Evolutionary conservation across 1,140 invertebrate species (phyloP).

Genomic region (Neocloeon triangulifer): DNA sequence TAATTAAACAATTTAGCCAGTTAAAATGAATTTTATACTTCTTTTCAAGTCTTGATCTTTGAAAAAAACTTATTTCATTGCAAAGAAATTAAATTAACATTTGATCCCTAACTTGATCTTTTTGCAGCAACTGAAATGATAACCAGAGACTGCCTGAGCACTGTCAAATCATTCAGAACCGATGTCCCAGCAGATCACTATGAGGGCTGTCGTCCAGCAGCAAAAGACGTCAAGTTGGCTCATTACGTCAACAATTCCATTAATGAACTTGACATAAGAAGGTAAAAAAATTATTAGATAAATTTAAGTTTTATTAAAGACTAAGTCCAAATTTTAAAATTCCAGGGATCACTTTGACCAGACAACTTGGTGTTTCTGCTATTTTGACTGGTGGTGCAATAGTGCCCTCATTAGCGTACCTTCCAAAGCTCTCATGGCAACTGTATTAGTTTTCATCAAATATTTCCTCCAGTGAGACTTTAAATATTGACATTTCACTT

Average conservation of each 20-base stretch:
- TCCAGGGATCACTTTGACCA: conserved; percentile 59
- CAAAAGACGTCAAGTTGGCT: conserved; percentile 50
- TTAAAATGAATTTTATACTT: too few species aligned
- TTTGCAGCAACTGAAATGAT: conserved; percentile 51
- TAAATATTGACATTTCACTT: too few species aligned
- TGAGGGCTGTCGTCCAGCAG: conserved; percentile 65
- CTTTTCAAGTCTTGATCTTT: too few species aligned
- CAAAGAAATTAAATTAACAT: too few species aligned
- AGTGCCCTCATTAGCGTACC: conserved; percentile 10
- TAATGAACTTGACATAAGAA: conserved; percentile 62
- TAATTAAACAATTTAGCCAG: too few species aligned
- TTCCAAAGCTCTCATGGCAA: too few species aligned
- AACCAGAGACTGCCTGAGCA: conserved; percentile 67
- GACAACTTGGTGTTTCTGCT: conserved; percentile 75
- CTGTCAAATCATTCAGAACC: conserved; percentile 44
- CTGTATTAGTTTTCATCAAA: too few species aligned
- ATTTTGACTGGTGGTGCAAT: conserved; percentile 76
- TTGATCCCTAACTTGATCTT: conserved; percentile 1
- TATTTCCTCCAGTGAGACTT: too few species aligned
- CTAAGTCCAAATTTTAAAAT: conserved; percentile 12
- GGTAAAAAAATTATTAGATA: conserved; percentile 20
- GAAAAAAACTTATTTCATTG: too few species aligned
- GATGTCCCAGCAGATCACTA: conserved; percentile 84
- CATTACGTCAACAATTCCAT: conserved; percentile 77
- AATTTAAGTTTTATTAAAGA: not conserved